phyloP scores from a whole-genome alignment of 2,113 vertebrate genomes.

The Lepisosteus osseus region DNA sequence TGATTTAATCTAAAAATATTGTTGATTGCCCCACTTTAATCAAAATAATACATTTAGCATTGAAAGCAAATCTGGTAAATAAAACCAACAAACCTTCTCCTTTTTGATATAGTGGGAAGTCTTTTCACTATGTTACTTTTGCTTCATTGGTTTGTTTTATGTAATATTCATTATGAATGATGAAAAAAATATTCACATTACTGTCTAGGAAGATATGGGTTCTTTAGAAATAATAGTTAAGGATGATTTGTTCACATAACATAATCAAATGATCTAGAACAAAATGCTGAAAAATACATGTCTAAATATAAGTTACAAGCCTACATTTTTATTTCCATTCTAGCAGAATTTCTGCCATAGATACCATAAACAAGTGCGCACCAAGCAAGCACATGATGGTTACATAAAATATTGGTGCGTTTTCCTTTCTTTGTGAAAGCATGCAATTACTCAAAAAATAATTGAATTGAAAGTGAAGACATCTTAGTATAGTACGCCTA shows the following conservation, averaged over 20 bases:
- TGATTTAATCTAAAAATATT: too few relatives aligned
- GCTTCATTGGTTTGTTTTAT: conserved; percentile 2
- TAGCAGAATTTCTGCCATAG: conserved; percentile 35
- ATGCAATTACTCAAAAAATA: conserved; percentile 53
- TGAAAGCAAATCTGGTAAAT: neutral
- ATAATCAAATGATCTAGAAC: neutral
- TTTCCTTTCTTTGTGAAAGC: conserved; percentile 50
- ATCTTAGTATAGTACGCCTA: conserved; percentile 18
- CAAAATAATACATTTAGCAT: too few relatives aligned
- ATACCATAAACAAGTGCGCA: conserved; percentile 51
- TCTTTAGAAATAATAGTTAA: neutral
- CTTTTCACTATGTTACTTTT: conserved; percentile 5
- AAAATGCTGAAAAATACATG: neutral
- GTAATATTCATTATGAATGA: neutral
- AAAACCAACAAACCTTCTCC: neutral
- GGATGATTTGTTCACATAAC: neutral
- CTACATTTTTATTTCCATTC: neutral
- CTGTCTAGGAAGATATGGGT: neutral
- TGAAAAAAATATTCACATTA: conserved; percentile 1
- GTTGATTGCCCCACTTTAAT: too few relatives aligned
- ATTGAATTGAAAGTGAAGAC: conserved; percentile 31
- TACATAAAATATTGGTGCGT: conserved; percentile 20
- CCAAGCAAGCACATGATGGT: conserved; percentile 28
- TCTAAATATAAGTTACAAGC: neutral
- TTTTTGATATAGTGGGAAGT: neutral